These are phyloP conservation scores for Anarsia innoxiella DNA, from an alignment of 2,888 invertebrate genomes.

Conservation along the genomic window DNA sequence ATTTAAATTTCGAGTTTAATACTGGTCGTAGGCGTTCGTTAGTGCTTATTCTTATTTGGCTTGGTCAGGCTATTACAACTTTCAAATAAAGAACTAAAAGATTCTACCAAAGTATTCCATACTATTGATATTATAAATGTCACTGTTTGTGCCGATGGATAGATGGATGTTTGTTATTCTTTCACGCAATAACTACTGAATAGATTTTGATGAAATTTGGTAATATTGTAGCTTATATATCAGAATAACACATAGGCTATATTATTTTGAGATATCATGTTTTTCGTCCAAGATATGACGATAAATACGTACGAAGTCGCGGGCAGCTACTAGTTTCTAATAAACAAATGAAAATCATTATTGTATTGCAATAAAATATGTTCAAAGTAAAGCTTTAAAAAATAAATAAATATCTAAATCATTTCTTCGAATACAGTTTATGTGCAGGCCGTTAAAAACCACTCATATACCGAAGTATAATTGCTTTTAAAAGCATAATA, in stretches of 20 bases:
- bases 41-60: background rate
- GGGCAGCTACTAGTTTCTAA: too few species aligned
- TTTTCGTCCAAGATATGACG: too few species aligned
- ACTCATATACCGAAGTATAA: background rate
- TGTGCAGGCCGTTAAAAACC: background rate
- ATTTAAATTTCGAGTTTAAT: background rate
- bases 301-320: too few species aligned
- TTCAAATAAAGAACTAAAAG: background rate
- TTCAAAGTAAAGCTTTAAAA: background rate
- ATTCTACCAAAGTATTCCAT: background rate
- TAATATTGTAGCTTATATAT: too few species aligned
- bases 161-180: too few species aligned
- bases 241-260: too few species aligned
- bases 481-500: background rate
- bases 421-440: background rate
- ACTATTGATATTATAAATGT: too few species aligned
- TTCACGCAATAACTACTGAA: too few species aligned
- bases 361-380: background rate
- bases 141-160: too few species aligned
- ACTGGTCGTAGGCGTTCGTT: background rate
- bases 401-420: background rate
- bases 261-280: too few species aligned
- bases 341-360: background rate
- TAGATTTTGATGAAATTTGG: too few species aligned
- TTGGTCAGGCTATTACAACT: background rate